Evolutionary conservation across 1,140 invertebrate genomes (phyloP).

Genomic region (Cherax quadricarinatus): DNA sequence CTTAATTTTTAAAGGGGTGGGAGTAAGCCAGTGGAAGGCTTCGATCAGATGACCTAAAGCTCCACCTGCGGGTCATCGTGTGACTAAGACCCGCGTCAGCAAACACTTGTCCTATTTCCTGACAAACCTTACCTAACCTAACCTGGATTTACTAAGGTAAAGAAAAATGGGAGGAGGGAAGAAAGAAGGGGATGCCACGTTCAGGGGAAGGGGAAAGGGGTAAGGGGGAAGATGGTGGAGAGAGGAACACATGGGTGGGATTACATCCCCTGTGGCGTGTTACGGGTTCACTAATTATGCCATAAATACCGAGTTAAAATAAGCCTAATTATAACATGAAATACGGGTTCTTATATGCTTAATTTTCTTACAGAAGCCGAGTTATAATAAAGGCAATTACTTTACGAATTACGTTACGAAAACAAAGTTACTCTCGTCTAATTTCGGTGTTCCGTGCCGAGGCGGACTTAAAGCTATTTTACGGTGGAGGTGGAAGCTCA

Average conservation of each 20-base stretch:
- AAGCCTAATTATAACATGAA: constrained; percentile 65
- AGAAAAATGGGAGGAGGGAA: background rate
- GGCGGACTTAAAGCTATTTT: constrained; percentile 44
- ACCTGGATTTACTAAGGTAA: background rate
- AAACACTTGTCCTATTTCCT: too few species aligned
- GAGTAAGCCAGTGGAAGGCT: too few species aligned
- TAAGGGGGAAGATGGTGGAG: background rate
- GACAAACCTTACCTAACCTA: too few species aligned
- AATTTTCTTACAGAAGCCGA: constrained; percentile 68
- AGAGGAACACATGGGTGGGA: background rate
- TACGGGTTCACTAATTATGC: constrained; percentile 57
- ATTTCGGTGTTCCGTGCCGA: constrained; percentile 39
- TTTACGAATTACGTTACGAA: constrained; percentile 22
- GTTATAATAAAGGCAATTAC: constrained; percentile 67
- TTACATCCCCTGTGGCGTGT: constrained; percentile 44
- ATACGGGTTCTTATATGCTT: constrained; percentile 69
- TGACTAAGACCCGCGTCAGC: too few species aligned
- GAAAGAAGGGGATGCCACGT: background rate
- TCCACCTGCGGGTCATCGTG: too few species aligned
- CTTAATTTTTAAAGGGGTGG: too few species aligned
- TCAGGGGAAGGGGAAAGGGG: background rate
- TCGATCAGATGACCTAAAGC: too few species aligned
- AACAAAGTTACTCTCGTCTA: constrained; percentile 64
- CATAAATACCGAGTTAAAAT: constrained; percentile 64
- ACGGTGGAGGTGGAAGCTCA: constrained; percentile 7